phyloP scores from a whole-genome alignment of 1,140 invertebrate genomes.

The Oryzaephilus surinamensis region DNA sequence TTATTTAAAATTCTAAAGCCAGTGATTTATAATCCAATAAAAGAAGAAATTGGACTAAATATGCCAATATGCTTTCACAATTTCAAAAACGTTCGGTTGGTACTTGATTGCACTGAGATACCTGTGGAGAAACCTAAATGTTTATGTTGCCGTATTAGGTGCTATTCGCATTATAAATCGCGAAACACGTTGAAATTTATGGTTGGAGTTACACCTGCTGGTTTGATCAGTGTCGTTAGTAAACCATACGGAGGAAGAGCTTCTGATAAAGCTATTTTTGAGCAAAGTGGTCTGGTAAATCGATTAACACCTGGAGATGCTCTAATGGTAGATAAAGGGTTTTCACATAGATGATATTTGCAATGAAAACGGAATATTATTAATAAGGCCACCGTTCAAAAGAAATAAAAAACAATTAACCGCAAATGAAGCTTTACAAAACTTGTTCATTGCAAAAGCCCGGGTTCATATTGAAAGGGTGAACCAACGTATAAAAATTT shows the following conservation, averaged over 20 bases:
- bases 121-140: slow-evolving; percentile 1
- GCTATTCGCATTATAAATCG: slow-evolving; percentile 11
- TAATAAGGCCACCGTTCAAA: slow-evolving; percentile 16
- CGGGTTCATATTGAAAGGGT: slow-evolving; percentile 12
- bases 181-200: slow-evolving; percentile 26
- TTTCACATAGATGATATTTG: slow-evolving; percentile 15
- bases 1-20: background rate
- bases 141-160: slow-evolving; percentile 2
- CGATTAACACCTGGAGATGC: slow-evolving; percentile 1
- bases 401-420: slow-evolving; percentile 13
- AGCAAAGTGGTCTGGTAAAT: slow-evolving; percentile 8
- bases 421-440: slow-evolving; percentile 13
- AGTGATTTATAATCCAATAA: background rate
- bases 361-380: slow-evolving; percentile 5
- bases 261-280: slow-evolving; percentile 23
- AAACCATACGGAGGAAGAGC: slow-evolving; percentile 22
- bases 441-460: slow-evolving; percentile 18
- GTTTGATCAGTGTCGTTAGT: slow-evolving; percentile 22
- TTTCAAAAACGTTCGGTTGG: slow-evolving; percentile 6
- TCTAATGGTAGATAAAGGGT: slow-evolving; percentile 15
- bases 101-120: slow-evolving; percentile 12
- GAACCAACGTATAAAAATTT: slow-evolving; percentile 9
- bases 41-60: slow-evolving; percentile 4
- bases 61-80: slow-evolving; percentile 8
- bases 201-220: slow-evolving; percentile 25